A percentile compares a stretch with the other conserved stretches of the same genome.
phyloP scores from a whole-genome alignment of 2,797 vertebrate genomes.

The Rhinatrema bivittatum region DNA sequence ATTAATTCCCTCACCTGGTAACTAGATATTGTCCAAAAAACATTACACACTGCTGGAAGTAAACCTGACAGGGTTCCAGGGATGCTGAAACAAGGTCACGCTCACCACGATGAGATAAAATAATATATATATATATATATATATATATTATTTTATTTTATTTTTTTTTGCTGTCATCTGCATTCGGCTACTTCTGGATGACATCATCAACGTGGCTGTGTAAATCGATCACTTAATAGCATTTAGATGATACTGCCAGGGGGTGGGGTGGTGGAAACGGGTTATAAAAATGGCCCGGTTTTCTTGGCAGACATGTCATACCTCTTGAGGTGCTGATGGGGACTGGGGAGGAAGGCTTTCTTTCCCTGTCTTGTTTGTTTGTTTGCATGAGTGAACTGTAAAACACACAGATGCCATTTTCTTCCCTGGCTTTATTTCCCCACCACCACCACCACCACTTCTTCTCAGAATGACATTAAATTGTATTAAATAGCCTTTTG shows the following conservation, averaged over 20 bases:
- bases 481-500: constrained; percentile 99
- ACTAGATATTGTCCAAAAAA: constrained; percentile 78
- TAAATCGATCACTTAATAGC: constrained; percentile 82
- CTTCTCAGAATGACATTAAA: constrained; percentile 98
- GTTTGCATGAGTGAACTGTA: constrained; percentile 84
- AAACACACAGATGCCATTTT: constrained; percentile 95
- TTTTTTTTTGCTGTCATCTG: constrained; percentile 73
- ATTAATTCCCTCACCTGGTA: constrained; percentile 83
- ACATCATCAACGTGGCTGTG: constrained; percentile 77
- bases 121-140: no score
- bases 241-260: constrained; percentile 69
- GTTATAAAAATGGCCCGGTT: constrained; percentile 61
- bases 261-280: no score
- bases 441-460: no score
- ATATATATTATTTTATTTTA: no score
- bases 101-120: constrained; percentile 60
- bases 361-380: no score
- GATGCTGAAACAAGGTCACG: constrained; percentile 68
- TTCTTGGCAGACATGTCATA: constrained; percentile 69
- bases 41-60: constrained; percentile 70
- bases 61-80: constrained; percentile 67
- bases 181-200: constrained; percentile 70
- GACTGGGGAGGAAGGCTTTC: no score
- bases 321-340: no score
- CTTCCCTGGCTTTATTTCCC: constrained; percentile 78